Conservation (phyloP, 2,888 invertebrate genomes). For the Sepiola atlantica region DNA sequence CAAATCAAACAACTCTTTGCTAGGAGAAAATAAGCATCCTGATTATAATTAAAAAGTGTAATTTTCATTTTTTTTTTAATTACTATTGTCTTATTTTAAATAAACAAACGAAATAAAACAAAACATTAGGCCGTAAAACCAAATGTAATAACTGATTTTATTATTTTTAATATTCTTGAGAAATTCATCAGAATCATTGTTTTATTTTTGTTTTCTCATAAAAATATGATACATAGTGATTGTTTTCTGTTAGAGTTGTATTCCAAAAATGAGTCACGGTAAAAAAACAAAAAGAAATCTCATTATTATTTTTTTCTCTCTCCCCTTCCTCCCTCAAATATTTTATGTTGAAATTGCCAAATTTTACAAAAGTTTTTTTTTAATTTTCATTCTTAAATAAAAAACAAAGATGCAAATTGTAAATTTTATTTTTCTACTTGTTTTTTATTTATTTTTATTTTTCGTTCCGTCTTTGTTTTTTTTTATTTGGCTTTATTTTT, state of each 20-base stretch:
- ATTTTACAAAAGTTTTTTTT: conserved; percentile 20
- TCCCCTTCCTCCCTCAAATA: conserved; percentile 11
- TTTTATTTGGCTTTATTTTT: neutral
- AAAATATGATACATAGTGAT: neutral
- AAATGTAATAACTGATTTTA: neutral
- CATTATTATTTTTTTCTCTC: neutral
- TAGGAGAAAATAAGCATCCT: no score
- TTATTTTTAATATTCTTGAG: neutral
- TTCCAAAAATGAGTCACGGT: neutral
- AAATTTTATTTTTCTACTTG: neutral
- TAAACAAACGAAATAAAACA: no score
- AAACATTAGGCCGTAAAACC: neutral
- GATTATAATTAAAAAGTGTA: no score
- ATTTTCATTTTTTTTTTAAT: no score
- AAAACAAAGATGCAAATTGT: neutral
- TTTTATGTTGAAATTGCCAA: conserved; percentile 32
- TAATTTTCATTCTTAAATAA: conserved; percentile 20
- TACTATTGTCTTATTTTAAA: neutral
- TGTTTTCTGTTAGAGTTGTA: neutral
- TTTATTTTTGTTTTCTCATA: neutral
- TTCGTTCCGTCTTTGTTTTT: neutral
- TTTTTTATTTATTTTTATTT: neutral
- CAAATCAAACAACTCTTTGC: neutral
- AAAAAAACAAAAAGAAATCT: neutral
- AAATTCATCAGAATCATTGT: neutral